A percentile compares a stretch with the other conserved stretches of the same genome.
These are phyloP conservation scores for Orientallactaga bullata DNA, from an alignment of 2,113 vertebrate genomes.

Conservation along the genomic window DNA sequence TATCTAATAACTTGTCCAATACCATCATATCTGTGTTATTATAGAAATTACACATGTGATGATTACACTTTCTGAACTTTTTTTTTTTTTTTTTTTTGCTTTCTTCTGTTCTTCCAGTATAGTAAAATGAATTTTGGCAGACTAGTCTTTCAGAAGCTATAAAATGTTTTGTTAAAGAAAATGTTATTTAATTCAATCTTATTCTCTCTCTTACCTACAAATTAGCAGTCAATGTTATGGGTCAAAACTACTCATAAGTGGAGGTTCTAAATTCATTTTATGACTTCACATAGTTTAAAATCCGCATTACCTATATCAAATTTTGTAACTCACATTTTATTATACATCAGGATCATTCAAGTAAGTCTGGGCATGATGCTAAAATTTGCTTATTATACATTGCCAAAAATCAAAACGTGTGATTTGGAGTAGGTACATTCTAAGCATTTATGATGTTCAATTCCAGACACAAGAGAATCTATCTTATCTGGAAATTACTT, in stretches of 20 bases:
- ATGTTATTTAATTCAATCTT: background rate
- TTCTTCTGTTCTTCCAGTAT: background rate
- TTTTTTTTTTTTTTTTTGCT: background rate
- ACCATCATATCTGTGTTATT: background rate
- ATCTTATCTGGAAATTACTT: constrained; percentile 54
- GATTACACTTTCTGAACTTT: background rate
- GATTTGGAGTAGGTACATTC: constrained; percentile 43
- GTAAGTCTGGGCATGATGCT: background rate
- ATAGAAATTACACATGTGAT: background rate
- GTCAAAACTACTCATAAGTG: background rate
- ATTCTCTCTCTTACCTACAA: background rate
- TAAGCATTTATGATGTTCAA: background rate
- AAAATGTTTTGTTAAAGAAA: background rate
- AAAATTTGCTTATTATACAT: constrained; percentile 19
- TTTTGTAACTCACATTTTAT: constrained; percentile 43
- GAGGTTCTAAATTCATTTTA: background rate
- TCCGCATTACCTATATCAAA: constrained; percentile 6
- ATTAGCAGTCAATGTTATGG: background rate
- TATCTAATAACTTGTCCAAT: background rate
- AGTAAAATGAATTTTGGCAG: background rate
- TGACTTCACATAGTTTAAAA: constrained; percentile 23
- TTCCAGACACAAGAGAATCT: constrained; percentile 30
- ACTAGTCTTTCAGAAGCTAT: background rate
- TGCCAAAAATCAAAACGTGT: background rate
- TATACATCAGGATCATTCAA: background rate